Base-by-base conservation (phyloP, 2,888 invertebrate genomes). In the Protodeltote pygarga region DNA sequence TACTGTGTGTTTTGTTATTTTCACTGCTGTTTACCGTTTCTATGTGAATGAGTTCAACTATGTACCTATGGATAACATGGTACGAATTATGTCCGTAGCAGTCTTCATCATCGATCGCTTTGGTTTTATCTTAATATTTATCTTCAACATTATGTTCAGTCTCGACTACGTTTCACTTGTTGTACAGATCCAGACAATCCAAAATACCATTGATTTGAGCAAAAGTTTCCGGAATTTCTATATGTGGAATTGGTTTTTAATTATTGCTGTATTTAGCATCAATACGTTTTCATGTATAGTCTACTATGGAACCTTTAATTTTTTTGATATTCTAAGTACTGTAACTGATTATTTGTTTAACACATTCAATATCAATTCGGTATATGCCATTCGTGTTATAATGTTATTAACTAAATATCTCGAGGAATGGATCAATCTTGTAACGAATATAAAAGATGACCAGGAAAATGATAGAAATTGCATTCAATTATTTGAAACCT, bases 291-390 rank as follows among this genome's bases (percentile, higher is more conserved):
- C 10, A 24, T 24, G 10, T 24, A 10, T 9, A 24, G 10, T 13
- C 13, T 3, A n/a, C 5, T n/a, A 1, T 14, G 15, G 14, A 27
- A 38, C 6, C 9, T 31, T 1, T 5, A 5, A 15, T 15, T 17
- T 24, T 3, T 15, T 5, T 24, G 13, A 10, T 13, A n/a, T 13
- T 19, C 1, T 10, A 10, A 3, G 23, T 20, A 11, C 24, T 8
- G 2, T 29, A 6, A 9, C 2, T n/a, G 16, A 35, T 4, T 0
- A 29, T 2, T 3, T 11, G 3, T 20, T 20, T 6, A 5, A 17
- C 5, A n/a, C 10, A 4, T 40, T 54, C 5, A 32, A 58, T 25
- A 10, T 40, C 0, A 46, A 46, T 29, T n/a, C 31, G 6, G 8
- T 44, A 8, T 45, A 45, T 14, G 24, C 40, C 6, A 29, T 45